Conservation (phyloP, 2,113 vertebrate species). For the Neoarius graeffei region DNA sequence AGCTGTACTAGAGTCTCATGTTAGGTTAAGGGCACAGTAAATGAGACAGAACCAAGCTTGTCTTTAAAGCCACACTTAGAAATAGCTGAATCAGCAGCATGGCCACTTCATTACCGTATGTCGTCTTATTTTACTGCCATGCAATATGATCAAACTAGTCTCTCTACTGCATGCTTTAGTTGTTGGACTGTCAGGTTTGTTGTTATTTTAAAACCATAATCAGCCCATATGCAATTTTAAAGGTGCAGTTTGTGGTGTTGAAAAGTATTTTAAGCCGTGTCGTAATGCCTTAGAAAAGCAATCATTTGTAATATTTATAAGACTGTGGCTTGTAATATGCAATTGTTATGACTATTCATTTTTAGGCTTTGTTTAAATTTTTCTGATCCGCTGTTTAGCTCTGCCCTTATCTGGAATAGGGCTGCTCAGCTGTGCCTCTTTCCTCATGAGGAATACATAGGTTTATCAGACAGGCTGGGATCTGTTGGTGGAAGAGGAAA, state of each 20-base stretch:
- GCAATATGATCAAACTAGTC: neutral
- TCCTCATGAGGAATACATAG: neutral
- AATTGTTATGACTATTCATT: neutral
- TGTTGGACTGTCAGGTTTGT: neutral
- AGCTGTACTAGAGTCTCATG: neutral
- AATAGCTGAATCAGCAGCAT: constrained; percentile 5
- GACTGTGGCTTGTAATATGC: neutral
- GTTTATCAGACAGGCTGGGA: neutral
- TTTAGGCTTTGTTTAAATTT: neutral
- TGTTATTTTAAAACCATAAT: neutral
- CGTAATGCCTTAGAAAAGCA: neutral
- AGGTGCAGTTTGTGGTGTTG: neutral
- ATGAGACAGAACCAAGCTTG: neutral
- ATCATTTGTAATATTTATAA: neutral
- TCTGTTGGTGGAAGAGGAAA: neutral
- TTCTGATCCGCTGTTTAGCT: neutral
- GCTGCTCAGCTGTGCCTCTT: neutral
- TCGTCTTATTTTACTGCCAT: neutral
- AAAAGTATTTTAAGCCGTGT: neutral
- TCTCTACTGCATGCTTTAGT: neutral
- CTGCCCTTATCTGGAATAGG: neutral
- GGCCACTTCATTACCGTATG: neutral
- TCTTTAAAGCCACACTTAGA: neutral
- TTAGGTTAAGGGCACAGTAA: constrained; percentile 6
- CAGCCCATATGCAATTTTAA: neutral